Percentiles rank a stretch among this genome's conserved stretches.
These are phyloP conservation scores for Cantharis lateralis DNA, from an alignment of 2,888 invertebrate species.

Conservation along the genomic window DNA sequence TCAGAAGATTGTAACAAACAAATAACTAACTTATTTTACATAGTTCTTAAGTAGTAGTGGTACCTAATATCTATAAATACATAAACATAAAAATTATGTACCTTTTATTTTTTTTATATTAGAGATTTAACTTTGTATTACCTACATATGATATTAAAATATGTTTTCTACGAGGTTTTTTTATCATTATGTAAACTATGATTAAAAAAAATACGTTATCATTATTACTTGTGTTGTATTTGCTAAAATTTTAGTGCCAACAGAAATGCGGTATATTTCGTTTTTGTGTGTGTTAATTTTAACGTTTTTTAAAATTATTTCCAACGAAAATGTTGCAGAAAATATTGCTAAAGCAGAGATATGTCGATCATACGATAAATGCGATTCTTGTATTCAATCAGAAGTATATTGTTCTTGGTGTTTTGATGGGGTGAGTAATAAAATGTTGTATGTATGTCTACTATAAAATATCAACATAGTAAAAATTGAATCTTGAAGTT, in stretches of 20 bases:
- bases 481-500: neutral
- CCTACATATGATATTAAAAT: neutral
- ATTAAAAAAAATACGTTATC: neutral
- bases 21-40: neutral
- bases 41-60: neutral
- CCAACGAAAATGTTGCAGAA: neutral
- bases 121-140: neutral
- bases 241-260: neutral
- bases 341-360: slow-evolving; percentile 2
- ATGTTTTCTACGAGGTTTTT: neutral
- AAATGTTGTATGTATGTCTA: neutral
- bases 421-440: slow-evolving; percentile 39
- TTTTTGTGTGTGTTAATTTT: neutral
- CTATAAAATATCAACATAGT: neutral
- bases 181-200: slow-evolving; percentile 7
- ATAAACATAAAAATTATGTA: neutral
- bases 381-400: slow-evolving; percentile 40
- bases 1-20: neutral
- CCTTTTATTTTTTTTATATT: neutral
- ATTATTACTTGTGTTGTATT: neutral
- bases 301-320: neutral
- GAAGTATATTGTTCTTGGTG: slow-evolving; percentile 44
- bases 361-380: slow-evolving; percentile 36
- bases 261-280: neutral
- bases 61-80: neutral